Conservation (phyloP, 1,140 invertebrate genomes). For the Neomicropteryx cornuta region DNA sequence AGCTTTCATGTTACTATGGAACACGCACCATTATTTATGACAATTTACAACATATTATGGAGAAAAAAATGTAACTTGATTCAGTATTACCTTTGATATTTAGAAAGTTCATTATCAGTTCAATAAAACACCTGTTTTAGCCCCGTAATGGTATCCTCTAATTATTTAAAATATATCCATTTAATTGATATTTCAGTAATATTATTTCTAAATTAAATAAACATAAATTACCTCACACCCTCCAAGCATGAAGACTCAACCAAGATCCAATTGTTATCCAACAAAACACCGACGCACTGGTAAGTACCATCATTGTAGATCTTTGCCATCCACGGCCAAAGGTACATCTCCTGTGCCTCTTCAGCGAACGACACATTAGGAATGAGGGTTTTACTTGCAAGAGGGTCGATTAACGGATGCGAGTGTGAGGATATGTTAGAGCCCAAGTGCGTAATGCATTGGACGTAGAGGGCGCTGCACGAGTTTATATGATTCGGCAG, state of each 20-base stretch:
- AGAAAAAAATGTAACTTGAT: too few species aligned
- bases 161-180: too few species aligned
- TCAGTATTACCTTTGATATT: too few species aligned
- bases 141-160: too few species aligned
- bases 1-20: too few species aligned
- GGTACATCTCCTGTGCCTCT: slow-evolving; percentile 20
- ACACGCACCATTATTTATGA: too few species aligned
- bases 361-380: slow-evolving; percentile 7
- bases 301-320: slow-evolving; percentile 54
- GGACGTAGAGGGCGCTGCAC: slow-evolving; percentile 24
- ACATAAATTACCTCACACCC: slow-evolving; percentile 41
- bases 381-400: slow-evolving; percentile 9
- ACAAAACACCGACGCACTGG: slow-evolving; percentile 49
- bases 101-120: too few species aligned
- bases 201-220: too few species aligned
- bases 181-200: slow-evolving; percentile 8
- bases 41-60: too few species aligned
- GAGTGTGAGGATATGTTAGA: slow-evolving; percentile 5
- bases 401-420: slow-evolving; percentile 2
- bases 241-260: slow-evolving; percentile 43
- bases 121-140: too few species aligned
- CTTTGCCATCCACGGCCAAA: slow-evolving; percentile 58
- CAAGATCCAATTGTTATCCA: slow-evolving; percentile 53
- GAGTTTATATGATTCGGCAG: slow-evolving; percentile 4
- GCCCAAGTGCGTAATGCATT: slow-evolving; percentile 16